phyloP scores from a whole-genome alignment of 2,888 invertebrate species.

The Drosophila helvetica region DNA sequence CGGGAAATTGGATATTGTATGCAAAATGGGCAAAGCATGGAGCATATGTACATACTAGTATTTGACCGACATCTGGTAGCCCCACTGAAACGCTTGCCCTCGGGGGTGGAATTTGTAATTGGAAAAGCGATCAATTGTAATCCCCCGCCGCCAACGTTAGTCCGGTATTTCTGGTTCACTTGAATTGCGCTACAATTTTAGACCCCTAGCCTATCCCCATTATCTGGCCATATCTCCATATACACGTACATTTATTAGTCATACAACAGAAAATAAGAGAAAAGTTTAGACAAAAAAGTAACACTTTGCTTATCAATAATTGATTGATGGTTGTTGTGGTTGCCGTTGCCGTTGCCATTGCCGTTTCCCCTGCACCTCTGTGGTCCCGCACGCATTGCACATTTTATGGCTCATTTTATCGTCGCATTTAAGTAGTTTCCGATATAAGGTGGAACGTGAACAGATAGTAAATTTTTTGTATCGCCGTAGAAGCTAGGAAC shows the following conservation, averaged over 20 bases:
- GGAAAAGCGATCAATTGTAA: constrained; percentile 49
- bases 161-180: constrained; percentile 24
- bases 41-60: constrained; percentile 4
- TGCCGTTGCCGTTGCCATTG: background rate
- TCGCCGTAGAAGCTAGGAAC: constrained; percentile 44
- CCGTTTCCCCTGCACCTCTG: background rate
- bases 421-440: constrained; percentile 42
- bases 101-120: constrained; percentile 38
- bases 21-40: constrained; percentile 36
- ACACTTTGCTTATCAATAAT: constrained; percentile 45
- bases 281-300: constrained; percentile 25
- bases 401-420: constrained; percentile 70
- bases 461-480: constrained; percentile 51
- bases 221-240: constrained; percentile 31
- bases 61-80: constrained; percentile 46
- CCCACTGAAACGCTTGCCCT: constrained; percentile 30
- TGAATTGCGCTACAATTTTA: constrained; percentile 42
- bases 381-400: constrained; percentile 45
- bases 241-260: constrained; percentile 53
- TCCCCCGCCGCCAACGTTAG: constrained; percentile 14
- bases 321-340: constrained; percentile 56
- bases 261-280: constrained; percentile 33
- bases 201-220: constrained; percentile 16
- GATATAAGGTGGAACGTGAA: constrained; percentile 54
- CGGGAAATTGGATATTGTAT: constrained; percentile 50